Percentiles rank a stretch among this genome's conserved stretches.
phyloP scores from a whole-genome alignment of 2,797 vertebrate genomes.

The Clarias laeviceps region DNA sequence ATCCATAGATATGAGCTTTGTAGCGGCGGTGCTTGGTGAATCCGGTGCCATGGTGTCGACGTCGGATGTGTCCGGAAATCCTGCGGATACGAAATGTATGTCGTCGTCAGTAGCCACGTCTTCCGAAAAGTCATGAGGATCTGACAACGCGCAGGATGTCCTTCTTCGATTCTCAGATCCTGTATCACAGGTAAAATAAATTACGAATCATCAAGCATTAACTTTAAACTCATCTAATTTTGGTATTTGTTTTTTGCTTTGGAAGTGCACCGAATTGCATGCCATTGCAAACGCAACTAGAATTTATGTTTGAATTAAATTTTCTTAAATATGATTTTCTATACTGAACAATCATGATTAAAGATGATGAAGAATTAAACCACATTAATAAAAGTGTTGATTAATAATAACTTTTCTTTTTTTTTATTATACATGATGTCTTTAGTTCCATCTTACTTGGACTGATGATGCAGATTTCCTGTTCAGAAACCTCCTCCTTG shows the following conservation, averaged over 20 bases:
- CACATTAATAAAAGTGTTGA: neutral
- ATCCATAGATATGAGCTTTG: conserved; percentile 23
- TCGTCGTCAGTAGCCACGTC: conserved; percentile 11
- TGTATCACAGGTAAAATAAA: neutral
- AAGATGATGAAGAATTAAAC: neutral
- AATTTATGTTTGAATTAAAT: too few species aligned
- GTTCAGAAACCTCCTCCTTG: conserved; percentile 62
- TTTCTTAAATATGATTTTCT: neutral
- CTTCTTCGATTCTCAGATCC: neutral
- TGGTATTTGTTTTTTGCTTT: neutral
- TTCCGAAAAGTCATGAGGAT: neutral
- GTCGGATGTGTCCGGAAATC: conserved; percentile 20
- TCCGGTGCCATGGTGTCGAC: neutral
- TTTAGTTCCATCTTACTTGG: conserved; percentile 26
- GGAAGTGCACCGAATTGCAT: neutral
- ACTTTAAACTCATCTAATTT: neutral
- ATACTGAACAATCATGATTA: neutral
- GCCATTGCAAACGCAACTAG: neutral
- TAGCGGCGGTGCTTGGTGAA: neutral
- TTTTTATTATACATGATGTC: neutral
- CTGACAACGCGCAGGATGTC: neutral
- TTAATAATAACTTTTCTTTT: neutral
- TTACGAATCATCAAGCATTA: neutral
- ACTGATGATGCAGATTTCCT: conserved; percentile 40
- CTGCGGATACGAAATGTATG: conserved; percentile 22